Base-by-base conservation (phyloP, 2,888 invertebrate genomes). In the Pristionchus mayeri region DNA sequence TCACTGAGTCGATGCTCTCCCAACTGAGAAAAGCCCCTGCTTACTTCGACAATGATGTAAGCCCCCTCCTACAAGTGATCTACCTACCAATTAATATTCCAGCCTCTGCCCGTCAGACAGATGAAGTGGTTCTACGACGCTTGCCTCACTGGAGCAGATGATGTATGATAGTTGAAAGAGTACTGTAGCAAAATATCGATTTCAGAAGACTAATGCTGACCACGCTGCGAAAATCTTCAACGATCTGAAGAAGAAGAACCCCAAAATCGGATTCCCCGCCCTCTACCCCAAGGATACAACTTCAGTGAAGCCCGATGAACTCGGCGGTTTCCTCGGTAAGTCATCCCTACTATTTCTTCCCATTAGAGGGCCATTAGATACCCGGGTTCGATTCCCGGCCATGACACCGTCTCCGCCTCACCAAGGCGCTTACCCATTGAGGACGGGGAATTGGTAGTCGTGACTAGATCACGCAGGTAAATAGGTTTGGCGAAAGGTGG, bases 81-180 rank as follows among this genome's bases (percentile, higher is more conserved):
- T 18, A 1, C n/a, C 24, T 3, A 27, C 24, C 50, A 50, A 30
- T 18, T 2, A 50, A 50, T 50, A 78, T 78, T 78, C 27, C 54
- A 84, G 84, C 37, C 60, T 48, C 40, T 71, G n/a, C 84, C 84
- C 50, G 37, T 84, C 11, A 18, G 71, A 16, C 71, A 84, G 52
- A 37, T 52, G 52, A 84, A 84, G 34, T 71, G 52, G 50, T 71
- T 71, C 71, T 84, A 50, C 54, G 71, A 84, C 34, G 27, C 44
- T 0, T 82, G 82, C 37, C 60, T 82, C 30, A 50, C 13, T 63
- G 27, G 67, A 37, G 37, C 71, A 21, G 21, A 34, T n/a, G 7
- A 37, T 7, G 71, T 40, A 71, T 1, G n/a, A 7, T 0, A 11
- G 18, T 24, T 3, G n/a, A n/a, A 3, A 40, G 2, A n/a, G 21